Evolutionary conservation across 2,888 invertebrate genomes (phyloP).

Genomic region (Xestobium rufovillosum): DNA sequence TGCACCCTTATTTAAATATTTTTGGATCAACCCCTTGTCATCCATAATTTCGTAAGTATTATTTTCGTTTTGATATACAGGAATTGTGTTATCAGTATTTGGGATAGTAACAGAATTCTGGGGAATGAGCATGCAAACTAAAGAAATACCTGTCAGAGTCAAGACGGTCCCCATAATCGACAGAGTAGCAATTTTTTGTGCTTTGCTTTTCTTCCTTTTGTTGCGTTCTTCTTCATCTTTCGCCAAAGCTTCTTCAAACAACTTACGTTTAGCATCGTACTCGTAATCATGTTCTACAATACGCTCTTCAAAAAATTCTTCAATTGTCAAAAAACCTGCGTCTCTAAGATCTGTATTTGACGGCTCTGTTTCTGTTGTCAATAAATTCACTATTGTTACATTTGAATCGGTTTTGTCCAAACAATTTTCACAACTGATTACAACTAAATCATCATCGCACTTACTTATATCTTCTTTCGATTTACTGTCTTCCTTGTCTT

Average conservation of each 20-base stretch:
- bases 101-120: too few species aligned
- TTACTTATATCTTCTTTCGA: not conserved
- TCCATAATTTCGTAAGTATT: too few species aligned
- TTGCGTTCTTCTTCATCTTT: constrained; percentile 11
- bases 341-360: not conserved
- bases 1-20: too few species aligned
- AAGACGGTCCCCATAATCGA: constrained; percentile 29
- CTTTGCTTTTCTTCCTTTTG: constrained; percentile 22
- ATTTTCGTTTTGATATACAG: too few species aligned
- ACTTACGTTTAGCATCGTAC: constrained; percentile 15
- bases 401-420: too few species aligned
- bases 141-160: constrained; percentile 30
- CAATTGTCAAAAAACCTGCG: constrained; percentile 20
- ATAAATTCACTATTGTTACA: too few species aligned
- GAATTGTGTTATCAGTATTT: too few species aligned
- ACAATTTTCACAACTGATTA: too few species aligned
- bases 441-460: not conserved
- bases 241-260: constrained; percentile 15
- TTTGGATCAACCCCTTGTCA: too few species aligned
- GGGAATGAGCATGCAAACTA: constrained; percentile 29
- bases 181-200: constrained; percentile 26
- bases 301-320: constrained; percentile 19
- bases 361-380: constrained; percentile 1
- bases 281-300: constrained; percentile 17
- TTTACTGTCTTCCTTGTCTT: not conserved